Base-by-base conservation (phyloP, 2,797 vertebrate genomes). In the Trachops cirrhosus region DNA sequence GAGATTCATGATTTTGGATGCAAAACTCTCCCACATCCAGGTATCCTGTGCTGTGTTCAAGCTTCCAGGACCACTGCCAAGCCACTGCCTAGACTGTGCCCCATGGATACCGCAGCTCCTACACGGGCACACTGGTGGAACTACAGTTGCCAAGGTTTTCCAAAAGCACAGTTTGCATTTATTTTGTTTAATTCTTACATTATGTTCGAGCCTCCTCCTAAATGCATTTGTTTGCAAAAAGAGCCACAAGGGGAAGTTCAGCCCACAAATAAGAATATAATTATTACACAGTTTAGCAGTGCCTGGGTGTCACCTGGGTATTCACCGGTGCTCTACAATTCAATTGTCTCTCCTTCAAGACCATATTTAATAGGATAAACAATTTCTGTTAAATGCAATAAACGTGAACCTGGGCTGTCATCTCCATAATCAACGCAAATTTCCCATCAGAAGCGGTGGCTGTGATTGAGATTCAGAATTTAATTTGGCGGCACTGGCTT, bases 381-480 rank as follows among this genome's bases (percentile, higher is more conserved):
- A 96, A 98, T 97, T 97, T 95, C 96, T 88, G 79, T 92, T 97
- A 97, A 98, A 96, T 15, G 91, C 82, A 97, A 93, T 98, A 96
- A 98, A 97, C 0, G 82, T 92, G 96, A 92, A 97, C 96, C 88
- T 84, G 86, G 84, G 67, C 94, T 86, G 97, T 97, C 71, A 95
- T 93, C 97, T 97, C 97, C 96, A 97, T 90, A 94, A 98, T 37
- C 26, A 96, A 97, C 98, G 96, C 87, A 92, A 94, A 97, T 97
- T 98, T 97, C 97, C 97, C 68, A 29, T 96, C 92, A 97, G 97
- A 97, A 95, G 50, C 46, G 2, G 87, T 24, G 73, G 94, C 89
- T 95, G 83, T 98, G 96, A 86, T 73, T 97, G 97, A 96, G 97
- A 97, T 91, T 97, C 95, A 82, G 90, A 95, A 96, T 98, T 98